Conservation (phyloP, 2,888 invertebrate genomes). For the Epicampocera succincta region DNA sequence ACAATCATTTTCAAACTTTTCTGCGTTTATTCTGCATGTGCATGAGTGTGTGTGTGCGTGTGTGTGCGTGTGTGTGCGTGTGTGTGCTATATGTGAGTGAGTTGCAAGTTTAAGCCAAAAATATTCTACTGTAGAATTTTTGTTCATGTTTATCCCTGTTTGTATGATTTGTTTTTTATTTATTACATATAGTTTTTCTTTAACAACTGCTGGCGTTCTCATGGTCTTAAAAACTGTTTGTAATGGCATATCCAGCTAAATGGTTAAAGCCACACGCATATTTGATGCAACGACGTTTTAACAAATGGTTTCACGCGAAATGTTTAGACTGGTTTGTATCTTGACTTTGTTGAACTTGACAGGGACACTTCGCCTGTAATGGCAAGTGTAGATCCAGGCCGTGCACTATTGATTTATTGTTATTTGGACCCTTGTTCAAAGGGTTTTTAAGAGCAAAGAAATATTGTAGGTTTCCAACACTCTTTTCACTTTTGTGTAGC, state of each 20-base stretch:
- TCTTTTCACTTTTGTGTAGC: no score
- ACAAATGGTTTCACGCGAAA: neutral
- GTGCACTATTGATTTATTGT: no score
- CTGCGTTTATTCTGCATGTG: neutral
- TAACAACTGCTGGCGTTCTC: neutral
- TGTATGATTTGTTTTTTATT: neutral
- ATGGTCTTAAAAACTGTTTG: conserved; percentile 32
- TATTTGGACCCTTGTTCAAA: no score
- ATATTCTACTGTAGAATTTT: neutral
- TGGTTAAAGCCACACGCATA: conserved; percentile 51
- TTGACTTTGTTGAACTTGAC: no score
- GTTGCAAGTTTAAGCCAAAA: no score
- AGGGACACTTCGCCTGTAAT: no score
- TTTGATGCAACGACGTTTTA: conserved; percentile 42
- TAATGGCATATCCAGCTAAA: conserved; percentile 24
- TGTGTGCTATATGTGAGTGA: neutral
- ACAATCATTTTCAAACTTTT: conserved; percentile 24
- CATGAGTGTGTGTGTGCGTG: neutral
- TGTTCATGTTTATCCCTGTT: neutral
- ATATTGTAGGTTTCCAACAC: no score
- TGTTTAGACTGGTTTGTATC: no score
- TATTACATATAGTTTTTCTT: neutral
- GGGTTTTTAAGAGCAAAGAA: no score
- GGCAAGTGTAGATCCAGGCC: no score
- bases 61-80: neutral